Conservation (phyloP, 2,888 invertebrate species). For the Ochropleura plecta region DNA sequence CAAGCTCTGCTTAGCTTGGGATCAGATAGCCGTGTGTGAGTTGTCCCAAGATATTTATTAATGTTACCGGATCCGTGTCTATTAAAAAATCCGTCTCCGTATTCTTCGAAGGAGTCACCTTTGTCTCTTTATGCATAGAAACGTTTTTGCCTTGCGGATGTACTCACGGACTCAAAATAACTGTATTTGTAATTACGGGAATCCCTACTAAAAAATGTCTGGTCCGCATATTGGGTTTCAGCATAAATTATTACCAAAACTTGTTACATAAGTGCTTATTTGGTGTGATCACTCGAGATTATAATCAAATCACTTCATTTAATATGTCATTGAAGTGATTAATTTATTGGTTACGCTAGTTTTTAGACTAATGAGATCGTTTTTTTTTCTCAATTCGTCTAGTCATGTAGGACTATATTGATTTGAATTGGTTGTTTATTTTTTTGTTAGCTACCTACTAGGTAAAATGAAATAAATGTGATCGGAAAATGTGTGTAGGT, state of each 20-base stretch:
- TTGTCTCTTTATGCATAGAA: slow-evolving; percentile 17
- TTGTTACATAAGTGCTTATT: neutral
- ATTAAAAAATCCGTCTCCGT: slow-evolving; percentile 22
- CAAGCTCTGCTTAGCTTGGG: no score
- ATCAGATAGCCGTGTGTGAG: no score
- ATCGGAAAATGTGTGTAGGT: neutral
- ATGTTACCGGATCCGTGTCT: slow-evolving; percentile 4
- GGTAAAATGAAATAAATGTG: neutral
- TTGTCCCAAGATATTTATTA: no score
- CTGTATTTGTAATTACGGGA: slow-evolving; percentile 21
- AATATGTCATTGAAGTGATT: slow-evolving; percentile 34
- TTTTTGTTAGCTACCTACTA: neutral
- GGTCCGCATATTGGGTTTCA: neutral
- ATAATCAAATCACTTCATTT: slow-evolving; percentile 17
- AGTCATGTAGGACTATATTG: slow-evolving; percentile 2
- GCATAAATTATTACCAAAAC: slow-evolving; percentile 13
- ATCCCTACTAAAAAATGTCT: slow-evolving; percentile 39
- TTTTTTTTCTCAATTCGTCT: neutral
- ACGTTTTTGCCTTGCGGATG: slow-evolving; percentile 30
- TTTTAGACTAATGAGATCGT: slow-evolving; percentile 16
- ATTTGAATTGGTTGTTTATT: neutral
- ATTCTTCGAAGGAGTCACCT: slow-evolving; percentile 3
- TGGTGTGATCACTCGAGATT: slow-evolving; percentile 9
- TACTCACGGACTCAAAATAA: slow-evolving; percentile 29
- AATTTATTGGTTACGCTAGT: slow-evolving; percentile 9